A percentile compares a stretch with the other conserved stretches of the same genome.
Conservation (phyloP, 2,113 vertebrate genomes). For the Notothenia coriiceps region DNA sequence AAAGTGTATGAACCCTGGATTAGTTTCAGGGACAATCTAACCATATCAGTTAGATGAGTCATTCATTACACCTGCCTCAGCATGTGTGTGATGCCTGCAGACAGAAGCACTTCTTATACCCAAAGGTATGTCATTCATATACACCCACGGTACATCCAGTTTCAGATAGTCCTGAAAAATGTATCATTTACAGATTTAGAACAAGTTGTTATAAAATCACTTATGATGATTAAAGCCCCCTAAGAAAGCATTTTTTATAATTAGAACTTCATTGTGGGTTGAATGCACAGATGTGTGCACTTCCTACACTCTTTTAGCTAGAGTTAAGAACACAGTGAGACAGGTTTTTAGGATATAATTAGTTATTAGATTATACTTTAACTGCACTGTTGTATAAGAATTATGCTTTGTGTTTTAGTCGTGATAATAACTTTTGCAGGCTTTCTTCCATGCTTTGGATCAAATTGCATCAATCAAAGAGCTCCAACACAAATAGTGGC, state of each 20-base stretch:
- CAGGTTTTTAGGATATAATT: background rate
- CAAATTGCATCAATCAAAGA: background rate
- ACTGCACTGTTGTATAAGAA: no score
- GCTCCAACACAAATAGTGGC: background rate
- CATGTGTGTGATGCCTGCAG: conserved; percentile 3
- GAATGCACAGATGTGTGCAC: conserved; percentile 5
- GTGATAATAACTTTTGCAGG: background rate
- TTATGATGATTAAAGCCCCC: conserved; percentile 11
- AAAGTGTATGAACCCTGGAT: no score
- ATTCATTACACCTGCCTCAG: background rate
- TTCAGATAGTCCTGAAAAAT: background rate
- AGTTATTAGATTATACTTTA: background rate
- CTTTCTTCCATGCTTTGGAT: background rate
- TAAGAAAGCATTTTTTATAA: conserved; percentile 4
- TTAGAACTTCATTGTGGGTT: background rate
- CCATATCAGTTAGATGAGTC: conserved; percentile 6
- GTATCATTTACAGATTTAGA: conserved; percentile 7
- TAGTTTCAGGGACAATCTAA: background rate
- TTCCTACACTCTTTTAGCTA: background rate
- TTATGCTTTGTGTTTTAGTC: background rate
- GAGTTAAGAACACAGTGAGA: conserved; percentile 1
- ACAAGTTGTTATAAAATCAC: background rate
- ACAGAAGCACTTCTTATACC: background rate
- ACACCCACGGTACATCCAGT: background rate
- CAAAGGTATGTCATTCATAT: conserved; percentile 2